Evolutionary conservation across 2,888 invertebrate species (phyloP), one percentile per base, ranked within the genome.

Genomic region (Chrysodeixis includens): DNA sequence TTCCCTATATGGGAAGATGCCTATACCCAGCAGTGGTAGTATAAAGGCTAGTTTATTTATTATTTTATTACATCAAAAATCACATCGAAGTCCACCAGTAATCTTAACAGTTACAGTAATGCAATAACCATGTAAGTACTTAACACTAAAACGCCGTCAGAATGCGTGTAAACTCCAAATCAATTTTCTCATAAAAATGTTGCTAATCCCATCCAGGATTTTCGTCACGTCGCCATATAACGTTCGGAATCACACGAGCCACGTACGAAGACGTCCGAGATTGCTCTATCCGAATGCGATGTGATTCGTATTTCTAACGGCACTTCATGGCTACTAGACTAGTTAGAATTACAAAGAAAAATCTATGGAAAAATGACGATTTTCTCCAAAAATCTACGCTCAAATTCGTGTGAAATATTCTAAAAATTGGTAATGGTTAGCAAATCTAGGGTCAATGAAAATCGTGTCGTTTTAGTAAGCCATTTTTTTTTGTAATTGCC

Each of bases 191-290:
- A 84, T 87, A 88, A 85, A 84, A 89, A 82, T 85, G 85, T 86
- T 84, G 79, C 84, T 87, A 86, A 86, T 88, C 82, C 82, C 70
- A 85, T 88, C 83, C 73, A 63, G 84, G 64, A 93, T 89, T 90
- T 82, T 86, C 87, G 84, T 86, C 94, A 94, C 94, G 94, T 93
- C 79, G 82, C 65, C 69, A 81, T 81, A 87, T 92, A 92, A 91
- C 86, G 88, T 82, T 82, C 74, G 74, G 74, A 83, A 79, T 76
- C 62, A 74, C 81, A 75, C 80, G 79, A 85, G 87, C 88, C 88
- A 88, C 90, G 88, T 83, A 78, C 76, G 62, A 66, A 71, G 67
- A 76, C 74, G 83, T 81, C 84, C 82, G 89, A 89, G 92, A 92
- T 92, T 92, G 89, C 88, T 87, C 86, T 81, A 87, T 88, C 79